Conservation (phyloP, 2,797 vertebrate genomes). For the Eremophila alpestris region DNA sequence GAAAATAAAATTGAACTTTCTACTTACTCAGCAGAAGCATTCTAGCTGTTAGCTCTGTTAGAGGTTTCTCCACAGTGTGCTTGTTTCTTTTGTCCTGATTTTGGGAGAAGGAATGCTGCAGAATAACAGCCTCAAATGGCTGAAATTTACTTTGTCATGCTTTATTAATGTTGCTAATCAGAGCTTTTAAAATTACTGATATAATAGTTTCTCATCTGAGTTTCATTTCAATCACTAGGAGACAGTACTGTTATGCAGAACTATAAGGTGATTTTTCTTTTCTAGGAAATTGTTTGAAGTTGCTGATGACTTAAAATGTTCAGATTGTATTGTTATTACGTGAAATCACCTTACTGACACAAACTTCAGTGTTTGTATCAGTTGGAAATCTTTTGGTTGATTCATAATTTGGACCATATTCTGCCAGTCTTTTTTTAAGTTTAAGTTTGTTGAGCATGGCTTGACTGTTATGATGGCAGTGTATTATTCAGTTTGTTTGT, state of each 20-base stretch:
- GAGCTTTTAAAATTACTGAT: background rate
- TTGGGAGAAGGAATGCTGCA: background rate
- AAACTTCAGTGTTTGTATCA: background rate
- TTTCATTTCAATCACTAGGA: background rate
- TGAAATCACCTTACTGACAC: background rate
- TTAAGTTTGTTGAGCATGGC: background rate
- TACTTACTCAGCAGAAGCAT: background rate
- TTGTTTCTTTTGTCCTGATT: background rate
- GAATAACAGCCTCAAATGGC: background rate
- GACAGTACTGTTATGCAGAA: background rate
- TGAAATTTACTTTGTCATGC: background rate
- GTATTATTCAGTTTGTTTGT: background rate
- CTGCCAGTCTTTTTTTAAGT: background rate
- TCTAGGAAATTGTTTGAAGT: background rate
- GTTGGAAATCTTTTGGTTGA: background rate
- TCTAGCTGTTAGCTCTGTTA: background rate
- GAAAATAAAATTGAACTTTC: background rate
- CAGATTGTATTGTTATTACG: background rate
- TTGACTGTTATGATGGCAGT: background rate
- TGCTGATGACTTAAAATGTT: background rate
- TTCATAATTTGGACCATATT: background rate
- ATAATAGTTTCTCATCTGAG: background rate
- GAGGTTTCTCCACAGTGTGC: background rate
- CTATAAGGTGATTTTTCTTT: background rate
- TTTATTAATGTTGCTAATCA: constrained; percentile 10